phyloP scores from a whole-genome alignment of 2,113 vertebrate species.

The Tetrax tetrax region DNA sequence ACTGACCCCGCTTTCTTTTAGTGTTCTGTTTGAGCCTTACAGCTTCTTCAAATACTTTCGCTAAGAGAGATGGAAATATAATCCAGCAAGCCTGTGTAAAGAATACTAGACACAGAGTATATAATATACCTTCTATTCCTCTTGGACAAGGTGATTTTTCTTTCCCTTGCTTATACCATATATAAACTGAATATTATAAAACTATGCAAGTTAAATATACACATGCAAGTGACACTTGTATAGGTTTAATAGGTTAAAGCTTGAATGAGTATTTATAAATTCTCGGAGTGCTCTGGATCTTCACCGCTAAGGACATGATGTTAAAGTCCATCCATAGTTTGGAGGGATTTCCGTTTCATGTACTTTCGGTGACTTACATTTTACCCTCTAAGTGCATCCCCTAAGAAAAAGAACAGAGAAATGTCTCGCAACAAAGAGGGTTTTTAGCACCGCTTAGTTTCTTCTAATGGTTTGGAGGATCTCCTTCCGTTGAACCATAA shows the following conservation, averaged over 20 bases:
- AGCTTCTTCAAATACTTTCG: slow-evolving; percentile 45
- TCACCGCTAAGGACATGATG: neutral
- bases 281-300: slow-evolving; percentile 37
- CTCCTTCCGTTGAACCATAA: slow-evolving; percentile 20
- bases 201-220: slow-evolving; percentile 43
- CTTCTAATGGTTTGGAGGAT: slow-evolving; percentile 17
- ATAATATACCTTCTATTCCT: slow-evolving; percentile 47
- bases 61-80: slow-evolving; percentile 47
- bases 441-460: slow-evolving; percentile 2
- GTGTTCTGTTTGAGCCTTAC: slow-evolving; percentile 11
- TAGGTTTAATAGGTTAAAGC: slow-evolving; percentile 54
- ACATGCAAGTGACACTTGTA: neutral
- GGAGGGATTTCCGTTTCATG: slow-evolving; percentile 34
- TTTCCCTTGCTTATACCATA: slow-evolving; percentile 27
- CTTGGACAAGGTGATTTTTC: slow-evolving; percentile 56
- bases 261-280: slow-evolving; percentile 57
- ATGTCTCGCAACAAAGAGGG: neutral
- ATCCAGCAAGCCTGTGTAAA: slow-evolving; percentile 46
- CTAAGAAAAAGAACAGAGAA: slow-evolving; percentile 21
- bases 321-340: slow-evolving; percentile 15
- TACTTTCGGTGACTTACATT: slow-evolving; percentile 19
- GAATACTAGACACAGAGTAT: slow-evolving; percentile 33
- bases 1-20: slow-evolving; percentile 24
- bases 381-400: slow-evolving; percentile 17
- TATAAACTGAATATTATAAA: slow-evolving; percentile 49